Conservation (phyloP, 92 coral and sea anemone species). For the Zoanthus sansibaricus region DNA sequence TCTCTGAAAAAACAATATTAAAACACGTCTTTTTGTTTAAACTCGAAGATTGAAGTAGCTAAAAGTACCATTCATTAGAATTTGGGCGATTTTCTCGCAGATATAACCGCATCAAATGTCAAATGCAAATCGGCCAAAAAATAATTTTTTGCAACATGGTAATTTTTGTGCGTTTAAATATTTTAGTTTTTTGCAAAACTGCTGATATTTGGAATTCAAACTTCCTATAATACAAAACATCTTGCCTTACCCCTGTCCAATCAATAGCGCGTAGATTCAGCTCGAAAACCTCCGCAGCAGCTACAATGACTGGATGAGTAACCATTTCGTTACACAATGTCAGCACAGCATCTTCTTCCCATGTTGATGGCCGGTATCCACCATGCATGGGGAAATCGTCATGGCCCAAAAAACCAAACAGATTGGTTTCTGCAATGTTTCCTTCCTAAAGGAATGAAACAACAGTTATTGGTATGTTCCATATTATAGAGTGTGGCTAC, state of each 20-base stretch:
- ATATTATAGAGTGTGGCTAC: not conserved
- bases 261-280: not conserved
- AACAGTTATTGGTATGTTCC: not conserved
- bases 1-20: too few species aligned
- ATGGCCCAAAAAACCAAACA: slow-evolving; percentile 18
- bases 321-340: slow-evolving; percentile 1
- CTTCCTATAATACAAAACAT: not conserved
- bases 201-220: slow-evolving; percentile 5
- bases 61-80: too few species aligned
- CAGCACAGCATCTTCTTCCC: slow-evolving; percentile 35
- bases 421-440: slow-evolving; percentile 5
- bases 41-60: too few species aligned
- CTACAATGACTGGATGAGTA: slow-evolving; percentile 5
- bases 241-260: slow-evolving; percentile 15
- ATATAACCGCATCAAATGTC: too few species aligned
- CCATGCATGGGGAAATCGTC: not conserved
- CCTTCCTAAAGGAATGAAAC: slow-evolving; percentile 9
- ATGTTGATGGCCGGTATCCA: slow-evolving; percentile 24
- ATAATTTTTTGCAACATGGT: too few species aligned
- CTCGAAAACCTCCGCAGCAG: slow-evolving; percentile 1
- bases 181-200: not conserved
- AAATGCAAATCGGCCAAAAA: too few species aligned
- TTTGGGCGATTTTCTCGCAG: too few species aligned
- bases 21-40: too few species aligned
- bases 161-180: too few species aligned